Evolutionary conservation across 2,113 vertebrate genomes (phyloP).

Genomic region (Podarcis muralis): DNA sequence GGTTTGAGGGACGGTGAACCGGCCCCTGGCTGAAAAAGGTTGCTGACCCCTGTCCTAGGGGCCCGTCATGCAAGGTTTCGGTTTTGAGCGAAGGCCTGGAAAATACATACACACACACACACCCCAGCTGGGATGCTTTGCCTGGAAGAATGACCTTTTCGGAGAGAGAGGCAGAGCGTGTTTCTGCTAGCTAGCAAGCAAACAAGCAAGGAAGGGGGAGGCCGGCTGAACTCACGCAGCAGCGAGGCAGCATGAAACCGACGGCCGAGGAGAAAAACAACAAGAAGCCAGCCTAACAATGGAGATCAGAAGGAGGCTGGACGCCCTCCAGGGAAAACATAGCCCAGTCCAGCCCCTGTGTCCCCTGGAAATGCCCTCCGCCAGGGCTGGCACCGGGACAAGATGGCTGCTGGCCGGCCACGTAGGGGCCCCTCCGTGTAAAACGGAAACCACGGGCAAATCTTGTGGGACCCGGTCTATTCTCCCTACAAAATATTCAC

Average conservation of each 20-base stretch:
- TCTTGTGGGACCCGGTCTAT: neutral
- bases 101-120: too few species aligned
- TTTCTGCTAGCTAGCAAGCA: neutral
- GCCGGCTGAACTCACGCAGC: neutral
- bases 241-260: neutral
- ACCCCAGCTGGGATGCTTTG: neutral
- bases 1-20: too few species aligned
- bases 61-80: neutral
- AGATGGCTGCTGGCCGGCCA: neutral
- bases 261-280: neutral
- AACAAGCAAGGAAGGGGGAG: neutral
- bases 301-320: neutral
- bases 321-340: neutral
- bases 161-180: too few species aligned
- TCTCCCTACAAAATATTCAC: neutral
- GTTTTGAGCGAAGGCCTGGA: neutral
- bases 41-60: neutral
- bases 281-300: neutral
- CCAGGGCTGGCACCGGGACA: neutral
- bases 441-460: neutral
- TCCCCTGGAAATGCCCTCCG: neutral
- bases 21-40: too few species aligned
- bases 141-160: conserved; percentile 17
- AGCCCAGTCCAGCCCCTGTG: neutral
- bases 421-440: too few species aligned